phyloP scores from a whole-genome alignment of 1,140 invertebrate species.

The Trichonephila clavipes region DNA sequence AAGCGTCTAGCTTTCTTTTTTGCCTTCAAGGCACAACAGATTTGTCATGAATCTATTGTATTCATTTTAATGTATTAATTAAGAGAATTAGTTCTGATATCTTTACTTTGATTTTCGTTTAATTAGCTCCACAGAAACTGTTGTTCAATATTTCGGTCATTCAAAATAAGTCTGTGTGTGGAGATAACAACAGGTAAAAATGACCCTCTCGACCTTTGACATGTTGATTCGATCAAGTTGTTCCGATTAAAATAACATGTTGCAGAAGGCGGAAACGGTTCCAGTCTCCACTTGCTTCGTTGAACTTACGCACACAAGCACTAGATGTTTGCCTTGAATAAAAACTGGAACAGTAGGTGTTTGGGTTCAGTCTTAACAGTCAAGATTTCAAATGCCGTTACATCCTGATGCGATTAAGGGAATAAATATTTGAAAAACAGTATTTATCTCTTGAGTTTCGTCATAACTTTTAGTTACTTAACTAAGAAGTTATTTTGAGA shows the following conservation, averaged over 20 bases:
- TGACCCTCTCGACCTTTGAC: constrained; percentile 29
- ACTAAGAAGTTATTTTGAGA: too few relatives aligned
- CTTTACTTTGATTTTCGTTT: not conserved
- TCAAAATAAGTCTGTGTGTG: not conserved
- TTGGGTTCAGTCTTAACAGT: not conserved
- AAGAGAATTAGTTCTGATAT: not conserved
- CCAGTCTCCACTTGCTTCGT: constrained; percentile 35
- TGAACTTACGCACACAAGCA: constrained; percentile 2
- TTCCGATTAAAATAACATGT: constrained; percentile 1
- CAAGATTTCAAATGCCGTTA: not conserved
- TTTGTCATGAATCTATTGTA: not conserved
- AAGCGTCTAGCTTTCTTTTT: too few relatives aligned
- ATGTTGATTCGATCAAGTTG: constrained; percentile 24
- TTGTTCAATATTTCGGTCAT: constrained; percentile 13
- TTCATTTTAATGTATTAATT: not conserved
- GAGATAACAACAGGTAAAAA: constrained; percentile 24
- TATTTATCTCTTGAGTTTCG: not conserved
- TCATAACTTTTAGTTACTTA: not conserved
- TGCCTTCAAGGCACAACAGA: too few relatives aligned
- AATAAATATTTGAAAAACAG: not conserved
- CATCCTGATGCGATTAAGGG: not conserved
- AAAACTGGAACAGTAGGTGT: constrained; percentile 46
- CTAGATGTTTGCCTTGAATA: constrained; percentile 31
- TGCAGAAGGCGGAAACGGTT: constrained; percentile 36
- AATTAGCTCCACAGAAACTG: not conserved